Percentiles rank a stretch among this genome's conserved stretches.
phyloP scores from a whole-genome alignment of 2,797 vertebrate species.

The Coreius guichenoti region DNA sequence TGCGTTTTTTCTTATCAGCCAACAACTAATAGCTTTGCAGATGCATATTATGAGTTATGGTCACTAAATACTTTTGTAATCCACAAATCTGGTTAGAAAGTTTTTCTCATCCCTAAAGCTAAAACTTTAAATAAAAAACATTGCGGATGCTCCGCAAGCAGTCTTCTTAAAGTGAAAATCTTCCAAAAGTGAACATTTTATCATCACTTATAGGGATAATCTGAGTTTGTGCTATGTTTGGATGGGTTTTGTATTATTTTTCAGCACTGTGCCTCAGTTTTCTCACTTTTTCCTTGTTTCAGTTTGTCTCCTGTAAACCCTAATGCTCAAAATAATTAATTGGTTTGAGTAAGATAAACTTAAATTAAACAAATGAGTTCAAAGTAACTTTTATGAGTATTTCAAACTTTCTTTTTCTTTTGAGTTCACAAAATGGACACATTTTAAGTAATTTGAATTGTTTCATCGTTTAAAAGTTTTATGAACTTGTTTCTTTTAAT shows the following conservation, averaged over 20 bases:
- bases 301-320: background rate
- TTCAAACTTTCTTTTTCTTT: background rate
- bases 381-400: background rate
- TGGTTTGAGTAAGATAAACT: background rate
- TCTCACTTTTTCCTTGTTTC: too few species aligned
- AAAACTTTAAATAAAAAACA: background rate
- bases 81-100: background rate
- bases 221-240: too few species aligned
- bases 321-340: background rate
- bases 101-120: background rate
- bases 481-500: background rate
- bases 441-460: background rate
- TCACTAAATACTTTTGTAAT: background rate
- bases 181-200: too few species aligned
- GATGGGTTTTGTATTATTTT: too few species aligned
- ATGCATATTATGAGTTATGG: slow-evolving; percentile 6
- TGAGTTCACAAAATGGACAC: background rate
- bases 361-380: background rate
- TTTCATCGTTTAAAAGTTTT: background rate
- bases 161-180: too few species aligned
- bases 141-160: background rate
- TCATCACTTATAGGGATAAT: background rate
- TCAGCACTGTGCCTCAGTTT: too few species aligned
- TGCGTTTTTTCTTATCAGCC: slow-evolving; percentile 12
- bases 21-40: background rate